Evolutionary conservation across 2,797 vertebrate genomes (phyloP), one percentile per base, ranked within the genome.

Genomic region (Typhlichthys eigenmanni): DNA sequence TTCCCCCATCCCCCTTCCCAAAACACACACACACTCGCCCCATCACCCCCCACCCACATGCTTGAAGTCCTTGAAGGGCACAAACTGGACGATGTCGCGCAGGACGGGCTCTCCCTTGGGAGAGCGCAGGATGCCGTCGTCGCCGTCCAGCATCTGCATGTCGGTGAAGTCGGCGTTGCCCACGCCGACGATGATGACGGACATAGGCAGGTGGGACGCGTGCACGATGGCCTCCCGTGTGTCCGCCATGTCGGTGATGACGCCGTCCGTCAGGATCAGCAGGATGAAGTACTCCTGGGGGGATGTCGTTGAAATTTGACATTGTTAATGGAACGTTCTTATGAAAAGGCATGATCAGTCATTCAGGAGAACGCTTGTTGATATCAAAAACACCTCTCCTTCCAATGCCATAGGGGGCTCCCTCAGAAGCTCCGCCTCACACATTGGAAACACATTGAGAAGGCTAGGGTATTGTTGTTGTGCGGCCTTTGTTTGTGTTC

Each of bases 181-280:
- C 51, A 99, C 94, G 0, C 97, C 97, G 0, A 98, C 96, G 29
- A 99, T 99, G 90, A 99, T 99, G 89, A 99, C 96, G 0, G 97
- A 99, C 97, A 99, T 99, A 82, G 97, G 97, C 4, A 99, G 94
- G 87, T 98, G 96, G 10, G 97, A 99, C 72, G 97, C 97, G 0
- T 98, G 97, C 32, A 99, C 97, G 0, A 99, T 99, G 88, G 97
- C 97, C 89, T 99, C 97, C 19, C 97, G 90, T 0, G 97, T 99
- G 90, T 99, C 97, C 0, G 97, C 97, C 97, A 99, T 99, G 91
- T 99, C 97, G 5, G 97, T 99, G 92, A 99, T 98, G 73, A 99
- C 97, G 0, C 97, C 97, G 0, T 99, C 97, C 0, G 97, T 99
- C 89, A 99, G 94, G 79, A 99, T 98, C 74, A 99, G 92, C 76